Percentiles rank a stretch among this genome's conserved stretches.
These are phyloP conservation scores for Epinotia bilunana DNA, from an alignment of 2,888 invertebrate genomes.

Conservation along the genomic window DNA sequence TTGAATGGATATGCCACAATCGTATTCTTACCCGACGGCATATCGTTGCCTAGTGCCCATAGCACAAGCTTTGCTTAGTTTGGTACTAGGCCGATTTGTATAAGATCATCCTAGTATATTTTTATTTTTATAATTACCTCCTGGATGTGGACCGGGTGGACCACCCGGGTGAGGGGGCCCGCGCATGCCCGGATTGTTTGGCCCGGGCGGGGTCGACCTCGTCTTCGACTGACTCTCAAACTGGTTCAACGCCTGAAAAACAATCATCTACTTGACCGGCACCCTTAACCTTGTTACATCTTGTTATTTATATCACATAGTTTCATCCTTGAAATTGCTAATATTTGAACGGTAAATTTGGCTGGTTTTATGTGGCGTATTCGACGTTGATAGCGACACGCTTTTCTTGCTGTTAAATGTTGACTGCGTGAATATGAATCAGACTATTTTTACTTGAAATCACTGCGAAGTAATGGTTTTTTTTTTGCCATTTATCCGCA, in stretches of 20 bases:
- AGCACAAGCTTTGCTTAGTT: no score
- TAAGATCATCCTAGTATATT: background rate
- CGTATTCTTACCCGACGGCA: no score
- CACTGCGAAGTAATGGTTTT: no score
- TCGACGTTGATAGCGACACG: no score
- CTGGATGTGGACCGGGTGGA: constrained; percentile 85
- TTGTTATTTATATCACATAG: background rate
- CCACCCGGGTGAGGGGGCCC: constrained; percentile 85
- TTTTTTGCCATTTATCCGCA: no score
- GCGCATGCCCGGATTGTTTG: constrained; percentile 86
- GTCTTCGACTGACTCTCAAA: constrained; percentile 97
- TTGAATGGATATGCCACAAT: no score
- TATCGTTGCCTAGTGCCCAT: no score
- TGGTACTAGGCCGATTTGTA: no score
- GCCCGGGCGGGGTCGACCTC: constrained; percentile 91
- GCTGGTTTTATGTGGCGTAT: no score
- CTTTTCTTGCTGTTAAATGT: no score
- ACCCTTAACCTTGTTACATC: constrained; percentile 11
- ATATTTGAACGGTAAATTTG: background rate
- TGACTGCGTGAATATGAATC: no score
- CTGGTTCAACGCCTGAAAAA: constrained; percentile 86
- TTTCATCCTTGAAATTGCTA: background rate
- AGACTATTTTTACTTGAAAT: no score
- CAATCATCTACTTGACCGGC: constrained; percentile 47
- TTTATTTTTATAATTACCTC: constrained; percentile 65